Percentiles rank a stretch among this genome's conserved stretches.
These are phyloP conservation scores for Boulengeromyrus knoepffleri DNA, from an alignment of 2,113 vertebrate genomes.

Conservation along the genomic window DNA sequence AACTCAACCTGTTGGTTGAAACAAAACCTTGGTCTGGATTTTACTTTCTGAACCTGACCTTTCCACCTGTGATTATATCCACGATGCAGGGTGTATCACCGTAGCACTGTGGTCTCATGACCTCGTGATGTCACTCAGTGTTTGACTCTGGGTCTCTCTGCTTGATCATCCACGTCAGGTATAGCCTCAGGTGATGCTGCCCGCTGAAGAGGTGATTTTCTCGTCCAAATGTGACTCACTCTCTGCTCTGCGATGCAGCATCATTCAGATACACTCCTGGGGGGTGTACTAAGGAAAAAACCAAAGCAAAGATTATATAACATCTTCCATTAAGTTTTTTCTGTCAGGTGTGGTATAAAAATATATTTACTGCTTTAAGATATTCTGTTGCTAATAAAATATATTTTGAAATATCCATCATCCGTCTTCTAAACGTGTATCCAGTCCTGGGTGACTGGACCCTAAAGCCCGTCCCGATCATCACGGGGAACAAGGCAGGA, in stretches of 20 bases:
- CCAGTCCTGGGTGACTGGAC: not conserved
- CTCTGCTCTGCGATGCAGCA: not conserved
- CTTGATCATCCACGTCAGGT: not conserved
- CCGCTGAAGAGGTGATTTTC: not conserved
- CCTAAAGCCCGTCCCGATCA: not conserved
- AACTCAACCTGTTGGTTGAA: not conserved
- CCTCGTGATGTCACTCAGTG: not conserved
- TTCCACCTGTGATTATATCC: not conserved
- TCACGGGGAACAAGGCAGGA: not conserved
- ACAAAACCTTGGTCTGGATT: not conserved
- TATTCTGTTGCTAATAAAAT: not conserved
- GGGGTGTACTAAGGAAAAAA: not conserved
- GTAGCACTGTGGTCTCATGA: not conserved
- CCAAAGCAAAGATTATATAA: not conserved
- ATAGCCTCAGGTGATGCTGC: not conserved
- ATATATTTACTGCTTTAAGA: not conserved
- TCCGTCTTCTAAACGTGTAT: not conserved
- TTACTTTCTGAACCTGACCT: not conserved
- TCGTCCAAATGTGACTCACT: not conserved
- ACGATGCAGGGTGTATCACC: not conserved
- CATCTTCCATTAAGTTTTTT: not conserved
- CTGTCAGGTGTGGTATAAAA: not conserved
- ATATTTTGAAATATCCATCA: not conserved
- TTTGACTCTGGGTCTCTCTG: not conserved
- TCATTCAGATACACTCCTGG: not conserved